Conservation (phyloP, 2,797 vertebrate species). For the Galagoides demidoff region DNA sequence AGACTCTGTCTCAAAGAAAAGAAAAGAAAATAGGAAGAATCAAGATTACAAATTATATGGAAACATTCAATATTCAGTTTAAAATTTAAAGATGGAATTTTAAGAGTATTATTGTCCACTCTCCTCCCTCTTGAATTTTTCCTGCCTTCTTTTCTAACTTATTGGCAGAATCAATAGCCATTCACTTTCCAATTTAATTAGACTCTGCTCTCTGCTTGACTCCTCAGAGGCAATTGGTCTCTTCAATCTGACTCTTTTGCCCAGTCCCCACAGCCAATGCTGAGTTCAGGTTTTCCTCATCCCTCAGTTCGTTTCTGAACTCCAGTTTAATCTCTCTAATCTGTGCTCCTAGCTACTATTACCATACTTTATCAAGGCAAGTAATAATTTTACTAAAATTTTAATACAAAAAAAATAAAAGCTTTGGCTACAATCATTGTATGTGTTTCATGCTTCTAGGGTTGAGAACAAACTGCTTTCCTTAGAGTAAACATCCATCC, state of each 20-base stretch:
- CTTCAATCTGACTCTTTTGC: neutral
- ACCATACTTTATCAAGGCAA: constrained; percentile 36
- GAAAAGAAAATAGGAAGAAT: neutral
- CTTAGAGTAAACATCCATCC: neutral
- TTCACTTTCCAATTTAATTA: neutral
- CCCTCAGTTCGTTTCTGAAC: neutral
- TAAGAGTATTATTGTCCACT: neutral
- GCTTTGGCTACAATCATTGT: neutral
- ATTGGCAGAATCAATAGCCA: neutral
- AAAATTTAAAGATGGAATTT: neutral
- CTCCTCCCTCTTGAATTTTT: neutral
- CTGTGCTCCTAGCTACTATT: neutral
- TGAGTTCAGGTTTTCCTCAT: neutral
- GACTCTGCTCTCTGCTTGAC: neutral
- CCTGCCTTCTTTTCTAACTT: neutral
- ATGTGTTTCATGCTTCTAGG: neutral
- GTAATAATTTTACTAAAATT: neutral
- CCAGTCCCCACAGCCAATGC: neutral
- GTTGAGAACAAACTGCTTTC: neutral
- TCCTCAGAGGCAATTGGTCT: neutral
- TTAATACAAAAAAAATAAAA: neutral
- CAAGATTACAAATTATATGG: neutral
- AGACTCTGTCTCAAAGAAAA: too few relatives aligned
- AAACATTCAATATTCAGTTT: neutral
- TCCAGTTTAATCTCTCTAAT: neutral